Conservation (phyloP, 2,113 vertebrate genomes). For the Tinamus guttatus region DNA sequence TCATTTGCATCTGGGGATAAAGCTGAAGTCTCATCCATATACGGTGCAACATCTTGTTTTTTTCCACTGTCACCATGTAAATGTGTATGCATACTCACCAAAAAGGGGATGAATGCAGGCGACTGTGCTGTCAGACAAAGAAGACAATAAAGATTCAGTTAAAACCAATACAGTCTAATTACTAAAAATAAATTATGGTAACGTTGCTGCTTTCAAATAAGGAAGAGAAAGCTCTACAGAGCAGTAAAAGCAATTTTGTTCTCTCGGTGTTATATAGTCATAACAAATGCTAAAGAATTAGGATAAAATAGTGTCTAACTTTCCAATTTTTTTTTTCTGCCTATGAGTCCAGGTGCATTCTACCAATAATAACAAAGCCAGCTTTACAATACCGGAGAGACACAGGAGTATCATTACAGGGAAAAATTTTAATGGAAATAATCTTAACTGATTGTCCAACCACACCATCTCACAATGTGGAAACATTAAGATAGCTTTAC, state of each 20-base stretch:
- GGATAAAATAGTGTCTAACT: not conserved
- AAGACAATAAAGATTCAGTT: not conserved
- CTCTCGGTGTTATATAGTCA: not conserved
- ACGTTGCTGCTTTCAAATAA: not conserved
- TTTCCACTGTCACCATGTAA: not conserved
- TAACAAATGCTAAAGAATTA: not conserved
- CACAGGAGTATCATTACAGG: not conserved
- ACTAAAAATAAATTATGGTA: not conserved
- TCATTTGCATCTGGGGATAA: not conserved
- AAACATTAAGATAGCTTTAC: not conserved
- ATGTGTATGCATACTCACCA: not conserved
- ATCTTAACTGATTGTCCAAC: not conserved
- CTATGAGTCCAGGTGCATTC: not conserved
- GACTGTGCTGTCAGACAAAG: rapidly evolving
- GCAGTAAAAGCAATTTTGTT: not conserved
- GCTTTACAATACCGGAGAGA: not conserved
- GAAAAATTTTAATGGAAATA: not conserved
- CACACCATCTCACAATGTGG: not conserved
- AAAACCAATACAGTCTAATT: not conserved
- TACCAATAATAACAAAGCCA: not conserved
- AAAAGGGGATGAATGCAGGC: not conserved
- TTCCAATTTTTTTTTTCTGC: not conserved
- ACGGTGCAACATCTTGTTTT: not conserved
- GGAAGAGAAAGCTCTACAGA: not conserved
- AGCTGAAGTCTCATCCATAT: not conserved